Evolutionary conservation across 2,797 vertebrate genomes (phyloP).

Genomic region (Bradypodion pumilum): DNA sequence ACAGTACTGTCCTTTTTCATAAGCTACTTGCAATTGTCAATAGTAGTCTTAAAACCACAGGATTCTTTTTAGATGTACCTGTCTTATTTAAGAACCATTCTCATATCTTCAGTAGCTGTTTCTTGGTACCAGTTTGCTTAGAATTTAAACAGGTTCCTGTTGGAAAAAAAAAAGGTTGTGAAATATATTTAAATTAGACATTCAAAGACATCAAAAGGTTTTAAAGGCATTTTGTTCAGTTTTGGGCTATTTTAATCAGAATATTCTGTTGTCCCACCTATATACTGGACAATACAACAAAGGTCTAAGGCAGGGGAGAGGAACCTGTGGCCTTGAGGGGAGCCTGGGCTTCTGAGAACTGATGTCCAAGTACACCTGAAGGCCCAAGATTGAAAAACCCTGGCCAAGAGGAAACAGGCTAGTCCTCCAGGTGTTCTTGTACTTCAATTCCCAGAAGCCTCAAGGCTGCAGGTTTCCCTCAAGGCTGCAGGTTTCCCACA

Average conservation of each 20-base stretch:
- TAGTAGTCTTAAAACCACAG: not conserved
- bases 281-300: not conserved
- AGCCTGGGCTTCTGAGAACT: too few relatives aligned
- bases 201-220: not conserved
- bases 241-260: not conserved
- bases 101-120: not conserved
- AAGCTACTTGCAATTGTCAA: not conserved
- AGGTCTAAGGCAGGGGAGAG: too few relatives aligned
- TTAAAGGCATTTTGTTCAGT: not conserved
- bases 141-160: not conserved
- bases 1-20: not conserved
- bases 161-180: not conserved
- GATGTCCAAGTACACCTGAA: too few relatives aligned
- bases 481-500: too few relatives aligned
- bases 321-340: too few relatives aligned
- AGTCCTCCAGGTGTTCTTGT: too few relatives aligned
- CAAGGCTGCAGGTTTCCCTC: too few relatives aligned
- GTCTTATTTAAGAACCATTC: not conserved
- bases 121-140: not conserved
- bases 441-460: too few relatives aligned
- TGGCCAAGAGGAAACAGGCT: too few relatives aligned
- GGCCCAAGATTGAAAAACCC: too few relatives aligned
- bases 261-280: not conserved
- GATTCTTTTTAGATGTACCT: not conserved
- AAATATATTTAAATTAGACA: not conserved